These are phyloP conservation scores for Pyrgilauda ruficollis DNA, from an alignment of 2,113 vertebrate genomes.

Conservation along the genomic window DNA sequence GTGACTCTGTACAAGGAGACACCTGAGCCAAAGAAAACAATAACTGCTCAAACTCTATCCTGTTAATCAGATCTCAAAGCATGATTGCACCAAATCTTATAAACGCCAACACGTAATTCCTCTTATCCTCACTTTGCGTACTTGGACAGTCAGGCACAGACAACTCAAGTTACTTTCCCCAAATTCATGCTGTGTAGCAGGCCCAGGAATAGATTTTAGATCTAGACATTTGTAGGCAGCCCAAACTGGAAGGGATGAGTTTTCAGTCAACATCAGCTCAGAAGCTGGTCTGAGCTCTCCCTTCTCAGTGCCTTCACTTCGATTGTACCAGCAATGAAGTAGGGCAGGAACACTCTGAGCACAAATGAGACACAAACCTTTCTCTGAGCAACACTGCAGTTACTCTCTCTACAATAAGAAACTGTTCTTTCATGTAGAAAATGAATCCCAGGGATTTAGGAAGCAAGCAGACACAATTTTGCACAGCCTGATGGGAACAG, in stretches of 20 bases:
- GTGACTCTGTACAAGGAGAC: background rate
- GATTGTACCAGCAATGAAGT: background rate
- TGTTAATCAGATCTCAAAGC: background rate
- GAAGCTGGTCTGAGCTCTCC: background rate
- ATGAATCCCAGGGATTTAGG: background rate
- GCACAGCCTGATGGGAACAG: rapidly evolving
- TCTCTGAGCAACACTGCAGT: background rate
- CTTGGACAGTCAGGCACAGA: background rate
- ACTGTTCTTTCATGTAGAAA: background rate
- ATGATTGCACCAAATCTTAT: background rate
- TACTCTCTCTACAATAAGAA: background rate
- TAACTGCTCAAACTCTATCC: background rate
- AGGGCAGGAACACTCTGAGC: background rate
- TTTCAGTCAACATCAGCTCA: background rate
- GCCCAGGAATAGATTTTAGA: background rate
- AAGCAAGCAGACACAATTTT: background rate
- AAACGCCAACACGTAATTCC: background rate
- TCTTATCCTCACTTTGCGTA: background rate
- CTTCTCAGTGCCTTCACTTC: background rate
- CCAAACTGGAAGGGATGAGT: background rate
- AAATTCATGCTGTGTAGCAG: background rate
- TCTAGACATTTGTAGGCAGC: background rate
- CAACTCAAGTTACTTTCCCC: background rate
- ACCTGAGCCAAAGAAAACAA: constrained; percentile 13
- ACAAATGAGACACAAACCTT: background rate